Conservation (phyloP, 2,113 vertebrate species). For the Collichthys lucidus region DNA sequence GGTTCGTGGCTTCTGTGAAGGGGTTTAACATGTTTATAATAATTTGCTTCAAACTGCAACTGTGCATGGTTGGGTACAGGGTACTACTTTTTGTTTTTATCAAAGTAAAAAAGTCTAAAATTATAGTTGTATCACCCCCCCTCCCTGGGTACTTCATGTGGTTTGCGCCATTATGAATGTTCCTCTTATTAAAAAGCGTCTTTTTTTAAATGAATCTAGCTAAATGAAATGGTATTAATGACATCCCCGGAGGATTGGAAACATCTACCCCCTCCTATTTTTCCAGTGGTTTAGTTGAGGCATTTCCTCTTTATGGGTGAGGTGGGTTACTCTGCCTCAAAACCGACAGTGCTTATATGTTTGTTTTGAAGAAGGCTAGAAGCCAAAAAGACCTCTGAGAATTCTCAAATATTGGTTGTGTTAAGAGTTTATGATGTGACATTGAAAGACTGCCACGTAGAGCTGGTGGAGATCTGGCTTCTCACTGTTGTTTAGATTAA, state of each 20-base stretch:
- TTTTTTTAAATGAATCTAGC: constrained; percentile 63
- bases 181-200: constrained; percentile 66
- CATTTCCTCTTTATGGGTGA: constrained; percentile 73
- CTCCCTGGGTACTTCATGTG: constrained; percentile 49
- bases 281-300: constrained; percentile 72
- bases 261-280: constrained; percentile 42
- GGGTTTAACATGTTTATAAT: constrained; percentile 58
- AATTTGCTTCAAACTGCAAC: constrained; percentile 56
- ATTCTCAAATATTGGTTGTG: constrained; percentile 39
- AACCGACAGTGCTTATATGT: constrained; percentile 68
- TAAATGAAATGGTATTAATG: constrained; percentile 79
- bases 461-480: background rate
- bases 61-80: constrained; percentile 22
- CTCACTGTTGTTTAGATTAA: background rate
- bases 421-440: constrained; percentile 41
- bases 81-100: constrained; percentile 51
- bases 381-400: constrained; percentile 55
- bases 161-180: constrained; percentile 56
- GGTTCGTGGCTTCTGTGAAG: constrained; percentile 57
- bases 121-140: constrained; percentile 39
- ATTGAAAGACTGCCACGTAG: constrained; percentile 23
- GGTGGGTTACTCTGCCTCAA: constrained; percentile 69
- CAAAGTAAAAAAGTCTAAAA: constrained; percentile 43
- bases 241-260: constrained; percentile 66
- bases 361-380: constrained; percentile 64